A percentile compares a stretch with the other conserved stretches of the same genome.
These are phyloP conservation scores for Agapornis canus DNA, from an alignment of 2,797 vertebrate genomes.

Conservation along the genomic window DNA sequence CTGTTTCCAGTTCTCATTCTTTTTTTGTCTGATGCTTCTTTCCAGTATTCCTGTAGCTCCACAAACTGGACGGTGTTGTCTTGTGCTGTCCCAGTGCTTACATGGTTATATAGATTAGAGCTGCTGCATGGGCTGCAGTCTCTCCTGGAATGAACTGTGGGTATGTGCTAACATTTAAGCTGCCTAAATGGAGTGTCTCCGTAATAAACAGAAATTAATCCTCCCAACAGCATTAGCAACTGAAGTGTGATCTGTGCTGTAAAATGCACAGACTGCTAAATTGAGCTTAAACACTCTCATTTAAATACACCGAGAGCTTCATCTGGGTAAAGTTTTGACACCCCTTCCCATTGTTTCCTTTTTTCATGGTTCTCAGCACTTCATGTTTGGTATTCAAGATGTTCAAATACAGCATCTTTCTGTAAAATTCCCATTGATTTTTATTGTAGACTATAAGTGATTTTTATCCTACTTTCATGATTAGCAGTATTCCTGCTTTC, in stretches of 20 bases:
- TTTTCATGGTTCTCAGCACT: not conserved
- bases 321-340: not conserved
- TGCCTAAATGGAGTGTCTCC: not conserved
- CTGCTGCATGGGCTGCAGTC: not conserved
- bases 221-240: not conserved
- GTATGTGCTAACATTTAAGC: not conserved
- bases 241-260: not conserved
- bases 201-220: not conserved
- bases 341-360: fast-evolving
- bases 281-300: not conserved
- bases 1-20: not conserved
- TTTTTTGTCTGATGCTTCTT: not conserved
- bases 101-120: not conserved
- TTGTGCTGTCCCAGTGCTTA: not conserved
- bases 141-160: not conserved
- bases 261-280: not conserved
- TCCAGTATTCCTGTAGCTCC: not conserved
- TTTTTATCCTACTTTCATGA: not conserved
- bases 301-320: not conserved
- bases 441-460: not conserved
- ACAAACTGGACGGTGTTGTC: not conserved
- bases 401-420: not conserved
- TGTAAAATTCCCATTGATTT: not conserved
- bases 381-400: not conserved
- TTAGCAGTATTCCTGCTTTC: not conserved